Base-by-base conservation (phyloP, 2,888 invertebrate species). In the Drosophila lutescens region DNA sequence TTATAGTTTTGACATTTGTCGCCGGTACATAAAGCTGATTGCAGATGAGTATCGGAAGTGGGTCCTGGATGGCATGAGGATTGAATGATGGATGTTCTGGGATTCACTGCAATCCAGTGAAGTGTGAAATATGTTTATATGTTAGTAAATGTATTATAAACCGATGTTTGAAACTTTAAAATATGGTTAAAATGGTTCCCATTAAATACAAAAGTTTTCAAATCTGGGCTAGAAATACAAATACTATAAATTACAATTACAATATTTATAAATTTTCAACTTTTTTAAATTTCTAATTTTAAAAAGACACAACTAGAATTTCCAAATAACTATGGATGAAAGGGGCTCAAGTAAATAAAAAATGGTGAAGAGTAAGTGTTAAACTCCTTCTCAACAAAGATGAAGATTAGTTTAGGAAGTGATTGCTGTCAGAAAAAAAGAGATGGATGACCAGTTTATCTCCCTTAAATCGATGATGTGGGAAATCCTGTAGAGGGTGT, bases 1-100 rank as follows among this genome's bases (percentile, higher is more conserved):
- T 86, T 86, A 86, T 76, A 86, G 85, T 89, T 86, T 86, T 78
- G 89, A 86, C 87, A 86, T 83, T 73, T 74, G 76, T 74, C 68
- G 50, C 41, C 26, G 54, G 26, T 46, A 34, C 34, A 32, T 46
- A 68, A 60, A 50, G 76, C 61, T 69, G 74, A 76, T 77, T 77
- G 55, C 63, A 59, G 88, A 79, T 85, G 70, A 38, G 62, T 74
- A 89, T 82, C 86, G 56, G 66, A 66, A 66, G 62, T 62, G 26
- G 15, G 32, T 66, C 15, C 73, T 51, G 58, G 13, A 10, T 30
- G 20, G 44, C 49, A 44, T 5, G 34, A 12, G 34, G 43, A 23
- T 43, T 2, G 26, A 13, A 43, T 63, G 80, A 70, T 71, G 65
- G 71, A 79, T 69, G 82, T 50, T 50, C 26, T 26, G 7, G 38